Conservation (phyloP, 2,888 invertebrate species). For the Galerucella pusilla region DNA sequence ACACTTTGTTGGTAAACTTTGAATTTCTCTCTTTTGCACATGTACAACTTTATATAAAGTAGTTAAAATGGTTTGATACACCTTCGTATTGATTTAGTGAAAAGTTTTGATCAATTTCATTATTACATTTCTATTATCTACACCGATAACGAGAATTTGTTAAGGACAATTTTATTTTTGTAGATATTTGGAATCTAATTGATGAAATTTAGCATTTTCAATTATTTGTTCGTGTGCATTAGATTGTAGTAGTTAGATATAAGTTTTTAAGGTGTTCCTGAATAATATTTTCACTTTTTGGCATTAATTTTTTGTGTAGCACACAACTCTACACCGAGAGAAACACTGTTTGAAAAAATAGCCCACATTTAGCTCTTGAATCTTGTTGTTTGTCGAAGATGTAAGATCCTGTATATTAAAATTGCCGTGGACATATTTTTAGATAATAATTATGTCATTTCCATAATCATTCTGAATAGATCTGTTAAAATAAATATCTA, state of each 20-base stretch:
- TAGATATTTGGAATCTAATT: neutral
- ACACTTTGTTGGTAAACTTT: neutral
- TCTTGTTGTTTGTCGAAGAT: no score
- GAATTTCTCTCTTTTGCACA: constrained; percentile 1
- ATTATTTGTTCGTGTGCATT: neutral
- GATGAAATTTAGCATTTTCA: neutral
- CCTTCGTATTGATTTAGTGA: no score
- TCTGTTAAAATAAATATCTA: neutral
- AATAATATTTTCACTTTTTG: constrained; percentile 15
- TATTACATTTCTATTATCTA: no score
- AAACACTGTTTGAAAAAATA: no score
- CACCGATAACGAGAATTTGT: no score
- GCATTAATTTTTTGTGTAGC: neutral
- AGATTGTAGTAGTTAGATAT: constrained; percentile 10
- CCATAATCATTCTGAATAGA: neutral
- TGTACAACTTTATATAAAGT: neutral
- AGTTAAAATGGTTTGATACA: neutral
- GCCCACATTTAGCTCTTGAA: no score
- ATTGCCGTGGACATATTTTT: neutral
- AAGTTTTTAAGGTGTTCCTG: constrained; percentile 24
- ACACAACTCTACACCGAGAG: neutral
- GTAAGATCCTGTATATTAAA: no score
- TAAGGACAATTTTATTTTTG: neutral
- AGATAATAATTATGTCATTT: neutral
- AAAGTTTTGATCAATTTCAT: no score